phyloP scores from a whole-genome alignment of 2,888 invertebrate species.

The Hydroisotoma schaefferi region DNA sequence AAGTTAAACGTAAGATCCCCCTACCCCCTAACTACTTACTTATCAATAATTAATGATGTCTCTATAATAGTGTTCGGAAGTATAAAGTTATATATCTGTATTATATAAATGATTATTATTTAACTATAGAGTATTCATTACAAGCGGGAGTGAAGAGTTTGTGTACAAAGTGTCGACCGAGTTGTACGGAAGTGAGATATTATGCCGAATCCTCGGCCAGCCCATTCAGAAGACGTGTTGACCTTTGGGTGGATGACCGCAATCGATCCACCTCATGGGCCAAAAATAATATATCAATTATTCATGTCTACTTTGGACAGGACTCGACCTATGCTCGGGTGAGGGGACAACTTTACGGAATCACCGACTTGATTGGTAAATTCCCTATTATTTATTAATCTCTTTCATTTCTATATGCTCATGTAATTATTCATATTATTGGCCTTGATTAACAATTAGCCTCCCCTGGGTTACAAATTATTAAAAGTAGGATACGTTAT shows the following conservation, averaged over 20 bases:
- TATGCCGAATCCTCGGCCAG: constrained; percentile 19
- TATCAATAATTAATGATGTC: no score
- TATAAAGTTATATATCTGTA: no score
- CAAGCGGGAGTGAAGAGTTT: constrained; percentile 23
- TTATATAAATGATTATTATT: not conserved
- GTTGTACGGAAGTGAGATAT: constrained; percentile 31
- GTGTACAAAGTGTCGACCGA: constrained; percentile 27
- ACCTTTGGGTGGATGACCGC: constrained; percentile 31
- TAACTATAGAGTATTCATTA: constrained; percentile 10
- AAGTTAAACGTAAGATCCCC: constrained; percentile 4
- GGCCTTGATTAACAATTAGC: no score
- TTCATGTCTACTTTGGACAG: constrained; percentile 13
- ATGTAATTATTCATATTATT: no score
- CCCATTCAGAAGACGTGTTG: constrained; percentile 29
- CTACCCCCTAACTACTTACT: no score
- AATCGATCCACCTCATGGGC: constrained; percentile 25
- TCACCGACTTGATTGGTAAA: constrained; percentile 8
- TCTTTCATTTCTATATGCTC: no score
- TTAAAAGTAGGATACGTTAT: no score
- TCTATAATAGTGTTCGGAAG: no score
- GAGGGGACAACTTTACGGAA: constrained; percentile 9
- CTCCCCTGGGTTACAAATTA: no score
- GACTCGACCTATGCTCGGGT: constrained; percentile 13
- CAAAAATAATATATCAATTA: constrained; percentile 17
- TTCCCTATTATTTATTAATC: no score